Evolutionary conservation across 2,797 vertebrate species (phyloP).

Genomic region (Botia kubotai): DNA sequence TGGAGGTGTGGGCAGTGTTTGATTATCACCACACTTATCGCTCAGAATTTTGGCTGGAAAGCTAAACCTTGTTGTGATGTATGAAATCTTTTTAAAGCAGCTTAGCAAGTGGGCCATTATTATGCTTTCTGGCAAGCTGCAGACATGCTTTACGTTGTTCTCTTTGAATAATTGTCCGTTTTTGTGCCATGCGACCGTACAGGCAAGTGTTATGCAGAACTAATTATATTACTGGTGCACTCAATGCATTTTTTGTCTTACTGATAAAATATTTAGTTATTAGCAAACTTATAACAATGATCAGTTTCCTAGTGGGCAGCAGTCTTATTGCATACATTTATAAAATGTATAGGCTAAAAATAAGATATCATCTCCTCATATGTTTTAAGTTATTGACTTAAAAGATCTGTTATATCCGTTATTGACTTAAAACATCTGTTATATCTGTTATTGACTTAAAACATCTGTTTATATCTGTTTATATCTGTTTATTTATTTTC

Average conservation of each 20-base stretch:
- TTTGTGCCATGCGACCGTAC: slow-evolving; percentile 2
- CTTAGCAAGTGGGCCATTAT: slow-evolving; percentile 7
- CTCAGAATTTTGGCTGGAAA: slow-evolving; percentile 40
- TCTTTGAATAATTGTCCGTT: slow-evolving; percentile 25
- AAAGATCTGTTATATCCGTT: too few species aligned
- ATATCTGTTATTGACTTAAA: too few species aligned
- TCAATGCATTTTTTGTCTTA: too few species aligned
- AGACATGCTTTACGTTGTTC: slow-evolving; percentile 2
- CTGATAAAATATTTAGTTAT: too few species aligned
- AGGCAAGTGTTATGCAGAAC: slow-evolving; percentile 3
- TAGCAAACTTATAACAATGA: neutral
- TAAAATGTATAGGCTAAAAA: too few species aligned
- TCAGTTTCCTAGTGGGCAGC: neutral
- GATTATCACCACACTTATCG: slow-evolving; percentile 29
- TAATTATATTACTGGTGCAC: neutral
- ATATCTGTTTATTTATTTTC: neutral
- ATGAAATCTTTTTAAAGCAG: slow-evolving; percentile 17
- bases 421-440: too few species aligned
- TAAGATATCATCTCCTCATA: too few species aligned
- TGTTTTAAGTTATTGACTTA: too few species aligned
- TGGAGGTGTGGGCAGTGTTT: slow-evolving; percentile 47
- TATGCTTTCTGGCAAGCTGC: slow-evolving; percentile 17
- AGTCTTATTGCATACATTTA: neutral
- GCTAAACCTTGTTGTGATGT: slow-evolving; percentile 42
- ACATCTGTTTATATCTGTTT: too few species aligned